Evolutionary conservation across 2,888 invertebrate species (phyloP), one percentile per base, ranked within the genome.

Genomic region (Macrophya annulata): DNA sequence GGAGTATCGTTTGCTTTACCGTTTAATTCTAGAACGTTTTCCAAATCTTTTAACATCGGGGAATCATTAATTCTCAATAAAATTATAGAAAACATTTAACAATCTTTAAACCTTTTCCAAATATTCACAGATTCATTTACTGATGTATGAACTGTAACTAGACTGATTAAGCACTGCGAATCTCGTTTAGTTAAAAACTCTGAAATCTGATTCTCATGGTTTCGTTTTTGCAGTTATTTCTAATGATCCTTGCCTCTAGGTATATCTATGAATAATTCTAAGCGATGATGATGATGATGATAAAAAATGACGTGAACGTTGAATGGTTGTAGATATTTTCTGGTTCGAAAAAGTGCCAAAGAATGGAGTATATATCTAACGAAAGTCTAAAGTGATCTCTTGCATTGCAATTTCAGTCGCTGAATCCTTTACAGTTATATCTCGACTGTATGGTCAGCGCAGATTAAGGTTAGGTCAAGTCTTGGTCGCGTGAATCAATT

Each of bases 381-480:
- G 31, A 68, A 68, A 31, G 31, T 5, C 8, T 15, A 31, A 37
- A 68, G 68, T 25, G 31, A 37, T n/a, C 31, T 68, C 68, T 43
- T 45, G n/a, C 43, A 74, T 31, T 25, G n/a, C 71, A 40, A n/a
- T 45, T 74, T 21, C 25, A 45, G 21, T 74, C 45, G 45, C 45
- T 74, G 43, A 1, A 74, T 74, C 72, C 72, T 77, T 8, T 77
- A 77, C 77, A 77, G 77, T 77, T 77, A 79, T 81, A 15, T 10
- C 40, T 40, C 43, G 59, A 81, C 81, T 81, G 37, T 62, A 81
- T 55, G 77, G 55, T 77, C 77, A 77, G 51, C 51, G 51, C 40
- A 40, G 81, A 81, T 81, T 81, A 81, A 81, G 81, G 81, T 43
- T 81, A 51, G 77, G 77, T 77, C 77, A 55, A 77, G 31, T 77